A percentile compares a stretch with the other conserved stretches of the same genome.
Conservation (phyloP, 2,113 vertebrate species). For the Amazona vittata region DNA sequence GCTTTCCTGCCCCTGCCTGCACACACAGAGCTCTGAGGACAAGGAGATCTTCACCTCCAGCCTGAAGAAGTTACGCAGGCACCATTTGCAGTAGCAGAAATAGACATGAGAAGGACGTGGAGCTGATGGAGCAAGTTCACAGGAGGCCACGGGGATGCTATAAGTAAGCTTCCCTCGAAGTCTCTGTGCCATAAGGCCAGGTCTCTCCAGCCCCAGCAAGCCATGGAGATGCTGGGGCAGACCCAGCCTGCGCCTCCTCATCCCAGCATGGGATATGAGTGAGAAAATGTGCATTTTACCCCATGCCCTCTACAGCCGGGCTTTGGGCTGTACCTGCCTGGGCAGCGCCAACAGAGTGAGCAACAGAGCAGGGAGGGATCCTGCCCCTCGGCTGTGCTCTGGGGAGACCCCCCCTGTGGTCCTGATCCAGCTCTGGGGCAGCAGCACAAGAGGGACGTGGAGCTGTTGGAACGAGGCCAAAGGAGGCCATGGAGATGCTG, state of each 20-base stretch:
- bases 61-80: background rate
- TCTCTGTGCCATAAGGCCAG: background rate
- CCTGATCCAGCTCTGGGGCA: too few relatives aligned
- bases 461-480: too few relatives aligned
- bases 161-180: background rate
- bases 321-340: background rate
- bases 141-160: background rate
- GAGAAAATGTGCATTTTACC: background rate
- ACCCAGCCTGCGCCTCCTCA: background rate
- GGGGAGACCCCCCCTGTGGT: background rate
- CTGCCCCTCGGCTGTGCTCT: background rate
- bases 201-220: background rate
- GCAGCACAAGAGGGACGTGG: too few relatives aligned
- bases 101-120: background rate
- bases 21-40: accelerated
- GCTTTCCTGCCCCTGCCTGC: too few relatives aligned
- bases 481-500: too few relatives aligned
- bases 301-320: background rate
- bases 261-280: background rate
- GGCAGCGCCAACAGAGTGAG: background rate
- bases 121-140: background rate
- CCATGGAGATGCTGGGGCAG: background rate
- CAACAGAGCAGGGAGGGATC: background rate
- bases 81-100: background rate
- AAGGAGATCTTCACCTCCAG: background rate